These are phyloP conservation scores for Callionymus lyra DNA, from an alignment of 2,113 vertebrate genomes.

Conservation along the genomic window DNA sequence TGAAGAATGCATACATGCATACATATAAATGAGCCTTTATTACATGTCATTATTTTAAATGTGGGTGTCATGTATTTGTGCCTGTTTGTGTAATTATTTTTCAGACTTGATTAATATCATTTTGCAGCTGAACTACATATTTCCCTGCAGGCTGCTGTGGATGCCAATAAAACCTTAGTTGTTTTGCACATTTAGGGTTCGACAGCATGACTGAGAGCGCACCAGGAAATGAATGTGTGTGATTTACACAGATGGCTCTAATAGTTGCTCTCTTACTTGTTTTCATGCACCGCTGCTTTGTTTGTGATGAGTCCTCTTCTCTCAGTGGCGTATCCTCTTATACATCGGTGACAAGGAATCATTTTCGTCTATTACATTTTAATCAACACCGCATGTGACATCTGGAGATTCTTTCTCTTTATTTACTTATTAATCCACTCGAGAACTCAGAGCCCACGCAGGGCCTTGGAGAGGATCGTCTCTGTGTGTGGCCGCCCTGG, in stretches of 20 bases:
- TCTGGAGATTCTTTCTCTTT: conserved; percentile 16
- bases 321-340: conserved; percentile 2
- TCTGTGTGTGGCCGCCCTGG: no score
- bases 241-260: conserved; percentile 47
- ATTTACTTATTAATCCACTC: conserved; percentile 4
- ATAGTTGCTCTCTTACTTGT: conserved; percentile 36
- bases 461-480: no score
- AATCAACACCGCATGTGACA: conserved; percentile 5
- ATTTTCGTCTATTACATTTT: conserved; percentile 11
- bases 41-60: no score
- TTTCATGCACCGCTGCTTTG: conserved; percentile 33
- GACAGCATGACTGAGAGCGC: conserved; percentile 33
- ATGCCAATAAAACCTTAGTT: conserved; percentile 29
- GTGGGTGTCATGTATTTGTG: conserved; percentile 10
- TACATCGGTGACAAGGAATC: conserved; percentile 10
- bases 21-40: neutral
- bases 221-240: conserved; percentile 45
- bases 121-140: conserved; percentile 41
- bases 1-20: no score
- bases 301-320: conserved; percentile 14
- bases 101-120: conserved; percentile 35
- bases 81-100: conserved; percentile 36
- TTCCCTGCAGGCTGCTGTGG: conserved; percentile 42
- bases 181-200: conserved; percentile 27
- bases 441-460: neutral